Base-by-base conservation (phyloP, 1,140 invertebrate genomes). In the Bombus superbus region DNA sequence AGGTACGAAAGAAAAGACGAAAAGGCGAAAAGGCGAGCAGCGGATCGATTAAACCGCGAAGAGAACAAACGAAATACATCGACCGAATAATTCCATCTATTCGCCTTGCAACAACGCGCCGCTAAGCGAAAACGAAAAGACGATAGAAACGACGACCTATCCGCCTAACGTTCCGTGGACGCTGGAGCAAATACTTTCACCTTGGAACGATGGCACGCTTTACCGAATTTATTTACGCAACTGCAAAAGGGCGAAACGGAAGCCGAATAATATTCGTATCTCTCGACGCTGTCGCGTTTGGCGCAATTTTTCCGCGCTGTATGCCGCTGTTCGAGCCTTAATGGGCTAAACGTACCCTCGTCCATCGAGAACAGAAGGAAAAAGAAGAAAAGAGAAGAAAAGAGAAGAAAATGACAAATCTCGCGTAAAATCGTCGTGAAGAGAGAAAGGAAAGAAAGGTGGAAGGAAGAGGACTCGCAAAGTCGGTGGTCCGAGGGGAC, bases 161-260 rank as follows among this genome's bases (percentile, higher is more conserved):
- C 13, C 0, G 15, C 0, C 25, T 28, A 28, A 28, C 11, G 11
- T n/a, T 5, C 4, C 2, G 47, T 1, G 10, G 11, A 28, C 11
- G 28, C 0, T 5, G 0, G 32, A 32, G 0, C n/a, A 62, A n/a
- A n/a, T 13, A 28, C n/a, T 5, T 62, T n/a, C 13, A 10, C 0
- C 3, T 11, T 9, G 9, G 28, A 28, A 28, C 1, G 10, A 11
- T 28, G 11, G 10, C 4, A 8, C 47, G 47, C 18, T 53, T 22
- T 2, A 2, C 18, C 0, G 5, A 53, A 53, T 53, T 53, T 22
- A 53, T 53, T 53, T 22, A 2, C 5, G 18, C 47, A 6, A 53
- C 18, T 2, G 8, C 18, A 18, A 53, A 53, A 32, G 32, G 32
- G 18, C 47, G 47, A 18, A 0, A 2, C 0, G 6, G 18, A 22